A percentile compares a stretch with the other conserved stretches of the same genome.
Evolutionary conservation across 2,113 vertebrate genomes (phyloP).

Genomic region (Pristiophorus japonicus): DNA sequence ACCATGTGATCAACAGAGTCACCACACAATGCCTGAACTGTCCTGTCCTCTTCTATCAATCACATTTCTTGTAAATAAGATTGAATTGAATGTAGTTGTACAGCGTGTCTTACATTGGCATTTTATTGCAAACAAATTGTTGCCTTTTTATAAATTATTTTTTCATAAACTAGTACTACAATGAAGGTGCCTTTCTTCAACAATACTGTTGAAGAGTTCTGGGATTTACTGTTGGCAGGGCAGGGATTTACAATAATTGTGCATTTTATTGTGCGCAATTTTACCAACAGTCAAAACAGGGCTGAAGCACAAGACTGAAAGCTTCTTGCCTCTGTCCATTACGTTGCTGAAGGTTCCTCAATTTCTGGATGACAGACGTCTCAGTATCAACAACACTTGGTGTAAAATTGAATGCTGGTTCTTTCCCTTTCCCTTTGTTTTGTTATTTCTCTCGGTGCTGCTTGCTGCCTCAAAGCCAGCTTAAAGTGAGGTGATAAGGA

Average conservation of each 20-base stretch:
- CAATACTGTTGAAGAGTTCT: not conserved
- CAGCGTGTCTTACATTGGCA: conserved; percentile 11
- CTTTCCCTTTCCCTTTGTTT: not conserved
- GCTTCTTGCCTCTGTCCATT: not conserved
- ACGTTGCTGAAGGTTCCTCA: not conserved
- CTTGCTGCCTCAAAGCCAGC: not conserved
- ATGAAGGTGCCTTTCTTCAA: not conserved
- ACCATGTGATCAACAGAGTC: not conserved
- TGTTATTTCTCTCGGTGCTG: not conserved
- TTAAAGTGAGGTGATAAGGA: not conserved
- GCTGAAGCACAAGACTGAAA: not conserved
- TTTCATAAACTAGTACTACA: not conserved
- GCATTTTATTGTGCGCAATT: not conserved
- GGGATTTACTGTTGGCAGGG: not conserved
- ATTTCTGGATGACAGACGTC: not conserved
- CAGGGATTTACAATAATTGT: conserved; percentile 11
- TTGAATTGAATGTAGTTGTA: conserved; percentile 17
- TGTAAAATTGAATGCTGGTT: not conserved
- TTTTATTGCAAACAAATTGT: conserved; percentile 29
- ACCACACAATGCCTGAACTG: not conserved
- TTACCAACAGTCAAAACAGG: not conserved
- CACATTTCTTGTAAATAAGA: conserved; percentile 16
- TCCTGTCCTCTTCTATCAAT: not conserved
- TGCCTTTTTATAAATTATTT: conserved; percentile 34
- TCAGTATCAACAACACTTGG: not conserved